Evolutionary conservation across 2,888 invertebrate species (phyloP).

Genomic region (Hydroisotoma schaefferi): DNA sequence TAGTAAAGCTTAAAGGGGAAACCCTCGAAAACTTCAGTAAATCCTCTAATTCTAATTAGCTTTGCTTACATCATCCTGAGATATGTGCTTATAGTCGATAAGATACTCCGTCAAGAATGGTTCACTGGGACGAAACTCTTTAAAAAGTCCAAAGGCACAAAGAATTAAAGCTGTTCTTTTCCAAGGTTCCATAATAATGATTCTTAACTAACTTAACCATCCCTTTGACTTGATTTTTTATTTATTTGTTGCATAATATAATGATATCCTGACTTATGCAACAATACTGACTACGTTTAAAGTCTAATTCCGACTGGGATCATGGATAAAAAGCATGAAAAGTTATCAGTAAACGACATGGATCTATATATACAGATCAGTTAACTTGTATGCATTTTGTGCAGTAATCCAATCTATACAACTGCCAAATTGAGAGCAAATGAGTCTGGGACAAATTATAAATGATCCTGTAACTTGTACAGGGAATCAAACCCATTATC

Average conservation of each 20-base stretch:
- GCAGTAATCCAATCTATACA: no score
- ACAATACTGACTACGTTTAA: neutral
- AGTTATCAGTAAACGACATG: no score
- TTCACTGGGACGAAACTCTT: slow-evolving; percentile 81
- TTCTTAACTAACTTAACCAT: neutral
- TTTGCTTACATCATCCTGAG: slow-evolving; percentile 60
- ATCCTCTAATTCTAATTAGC: neutral
- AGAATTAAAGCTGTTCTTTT: slow-evolving; percentile 66
- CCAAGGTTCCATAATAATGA: slow-evolving; percentile 56
- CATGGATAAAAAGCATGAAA: neutral
- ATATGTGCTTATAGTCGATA: slow-evolving; percentile 72
- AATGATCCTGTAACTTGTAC: no score
- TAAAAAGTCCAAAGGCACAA: slow-evolving; percentile 74
- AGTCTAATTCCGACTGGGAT: neutral
- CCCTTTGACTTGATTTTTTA: neutral
- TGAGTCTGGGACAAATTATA: no score
- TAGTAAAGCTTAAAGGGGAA: neutral
- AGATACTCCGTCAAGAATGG: slow-evolving; percentile 78
- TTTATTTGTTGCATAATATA: neutral
- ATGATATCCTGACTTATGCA: neutral
- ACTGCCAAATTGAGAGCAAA: no score
- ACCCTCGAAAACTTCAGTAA: slow-evolving; percentile 1
- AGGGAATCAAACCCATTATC: no score
- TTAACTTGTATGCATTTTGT: no score
- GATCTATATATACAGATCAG: no score